Evolutionary conservation across 2,113 vertebrate genomes (phyloP).

Genomic region (Hirundichthys speculiger): DNA sequence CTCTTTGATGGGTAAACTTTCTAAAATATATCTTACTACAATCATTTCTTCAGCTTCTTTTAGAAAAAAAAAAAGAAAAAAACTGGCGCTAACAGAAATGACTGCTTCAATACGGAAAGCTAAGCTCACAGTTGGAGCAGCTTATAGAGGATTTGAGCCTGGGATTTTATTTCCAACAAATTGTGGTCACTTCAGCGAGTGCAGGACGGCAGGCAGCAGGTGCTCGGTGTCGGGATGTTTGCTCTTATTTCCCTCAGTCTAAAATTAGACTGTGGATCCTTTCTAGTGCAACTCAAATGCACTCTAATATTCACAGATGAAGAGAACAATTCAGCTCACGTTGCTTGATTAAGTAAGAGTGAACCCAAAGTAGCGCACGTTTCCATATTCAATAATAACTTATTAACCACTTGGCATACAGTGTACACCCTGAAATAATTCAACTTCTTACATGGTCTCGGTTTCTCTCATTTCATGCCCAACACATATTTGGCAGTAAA

Average conservation of each 20-base stretch:
- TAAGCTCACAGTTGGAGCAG: constrained; percentile 20
- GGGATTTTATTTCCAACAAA: constrained; percentile 59
- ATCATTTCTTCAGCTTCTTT: neutral
- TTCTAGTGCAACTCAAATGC: constrained; percentile 44
- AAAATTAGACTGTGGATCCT: constrained; percentile 74
- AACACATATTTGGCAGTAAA: no score
- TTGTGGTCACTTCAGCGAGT: constrained; percentile 51
- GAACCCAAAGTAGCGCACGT: neutral
- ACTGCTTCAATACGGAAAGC: constrained; percentile 8
- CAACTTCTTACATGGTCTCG: neutral
- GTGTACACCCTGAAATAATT: neutral
- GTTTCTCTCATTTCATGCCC: no score
- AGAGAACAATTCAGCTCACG: constrained; percentile 24
- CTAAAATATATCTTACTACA: neutral
- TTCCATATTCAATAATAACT: neutral
- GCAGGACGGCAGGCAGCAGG: constrained; percentile 64
- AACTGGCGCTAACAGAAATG: neutral
- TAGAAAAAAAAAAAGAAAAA: constrained; percentile 1
- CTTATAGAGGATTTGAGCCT: constrained; percentile 58
- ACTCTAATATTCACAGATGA: constrained; percentile 25
- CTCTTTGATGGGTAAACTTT: neutral
- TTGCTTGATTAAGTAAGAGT: neutral
- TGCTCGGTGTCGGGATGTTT: constrained; percentile 68
- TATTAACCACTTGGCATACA: no score
- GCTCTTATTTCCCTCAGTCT: constrained; percentile 63